These are phyloP conservation scores for Heliconius melpomene DNA, from an alignment of 1,140 invertebrate genomes.

Conservation along the genomic window DNA sequence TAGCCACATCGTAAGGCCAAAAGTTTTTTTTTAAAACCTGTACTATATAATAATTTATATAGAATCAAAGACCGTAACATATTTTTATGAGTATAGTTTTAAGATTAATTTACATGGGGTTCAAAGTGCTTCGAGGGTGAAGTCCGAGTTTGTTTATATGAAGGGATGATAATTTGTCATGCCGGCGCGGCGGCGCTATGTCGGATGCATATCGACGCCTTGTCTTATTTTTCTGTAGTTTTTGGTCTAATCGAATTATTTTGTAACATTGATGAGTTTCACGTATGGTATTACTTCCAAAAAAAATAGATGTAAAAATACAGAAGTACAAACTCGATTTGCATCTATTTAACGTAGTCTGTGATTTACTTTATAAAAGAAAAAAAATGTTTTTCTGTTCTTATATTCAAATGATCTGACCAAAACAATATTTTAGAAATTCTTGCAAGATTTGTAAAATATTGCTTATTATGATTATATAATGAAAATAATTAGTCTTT, in stretches of 20 bases:
- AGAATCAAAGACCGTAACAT: neutral
- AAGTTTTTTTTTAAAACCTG: no score
- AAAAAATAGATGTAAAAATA: no score
- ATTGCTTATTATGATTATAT: no score
- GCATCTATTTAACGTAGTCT: neutral
- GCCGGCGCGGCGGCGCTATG: slow-evolving; percentile 13
- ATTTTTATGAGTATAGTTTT: slow-evolving; percentile 6
- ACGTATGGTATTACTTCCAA: neutral
- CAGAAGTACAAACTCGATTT: neutral
- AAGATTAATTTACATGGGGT: slow-evolving; percentile 12
- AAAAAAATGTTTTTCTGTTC: no score
- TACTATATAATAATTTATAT: no score
- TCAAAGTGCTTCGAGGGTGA: slow-evolving; percentile 7
- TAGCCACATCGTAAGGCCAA: no score
- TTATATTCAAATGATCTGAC: no score
- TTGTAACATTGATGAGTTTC: neutral
- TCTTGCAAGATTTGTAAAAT: no score
- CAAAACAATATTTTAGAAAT: no score
- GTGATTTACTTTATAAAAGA: no score
- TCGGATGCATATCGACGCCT: slow-evolving; percentile 21
- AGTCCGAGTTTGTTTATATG: slow-evolving; percentile 28
- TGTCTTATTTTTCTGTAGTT: slow-evolving; percentile 5
- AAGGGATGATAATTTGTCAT: slow-evolving; percentile 21
- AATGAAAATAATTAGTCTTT: no score
- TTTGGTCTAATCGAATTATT: neutral